These are phyloP conservation scores for Clepsis dumicolana DNA, from an alignment of 2,888 invertebrate genomes.

Conservation along the genomic window DNA sequence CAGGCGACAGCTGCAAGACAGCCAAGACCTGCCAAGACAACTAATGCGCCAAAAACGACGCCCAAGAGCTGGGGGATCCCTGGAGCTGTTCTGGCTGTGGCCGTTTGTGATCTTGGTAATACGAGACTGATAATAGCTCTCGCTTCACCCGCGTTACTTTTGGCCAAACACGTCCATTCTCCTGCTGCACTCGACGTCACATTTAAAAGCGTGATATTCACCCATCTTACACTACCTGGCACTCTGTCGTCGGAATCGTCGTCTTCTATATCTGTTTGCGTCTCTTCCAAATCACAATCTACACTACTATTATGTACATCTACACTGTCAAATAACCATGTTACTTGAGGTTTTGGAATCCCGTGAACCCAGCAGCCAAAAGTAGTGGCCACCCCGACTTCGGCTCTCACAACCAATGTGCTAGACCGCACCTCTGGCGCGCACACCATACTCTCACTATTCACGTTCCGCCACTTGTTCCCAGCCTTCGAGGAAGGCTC, in stretches of 20 bases:
- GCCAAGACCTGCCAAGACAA: conserved; percentile 89
- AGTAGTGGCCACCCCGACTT: conserved; percentile 93
- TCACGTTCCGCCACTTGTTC: conserved; percentile 91
- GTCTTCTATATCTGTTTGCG: conserved; percentile 74
- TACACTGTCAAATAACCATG: conserved; percentile 92
- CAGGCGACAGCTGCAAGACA: conserved; percentile 82
- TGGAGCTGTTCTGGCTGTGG: conserved; percentile 91
- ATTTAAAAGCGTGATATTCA: conserved; percentile 93
- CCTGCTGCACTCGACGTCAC: conserved; percentile 94
- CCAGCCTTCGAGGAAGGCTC: conserved; percentile 90
- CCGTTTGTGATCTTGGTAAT: conserved; percentile 88
- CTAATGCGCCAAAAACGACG: conserved; percentile 90
- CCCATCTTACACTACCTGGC: conserved; percentile 88
- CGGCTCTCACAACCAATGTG: conserved; percentile 88
- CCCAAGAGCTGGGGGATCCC: conserved; percentile 91
- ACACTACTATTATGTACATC: conserved; percentile 78
- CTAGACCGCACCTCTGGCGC: conserved; percentile 90
- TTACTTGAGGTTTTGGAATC: conserved; percentile 93
- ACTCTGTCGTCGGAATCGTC: conserved; percentile 76
- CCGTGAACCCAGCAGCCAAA: conserved; percentile 93
- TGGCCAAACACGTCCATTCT: conserved; percentile 93
- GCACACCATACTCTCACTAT: conserved; percentile 93
- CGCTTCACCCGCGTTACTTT: conserved; percentile 88
- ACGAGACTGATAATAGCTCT: conserved; percentile 87
- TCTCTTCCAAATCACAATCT: conserved; percentile 81